Evolutionary conservation across 1,140 invertebrate species (phyloP), one percentile per base, ranked within the genome.

Genomic region (Rhopalosiphum padi): DNA sequence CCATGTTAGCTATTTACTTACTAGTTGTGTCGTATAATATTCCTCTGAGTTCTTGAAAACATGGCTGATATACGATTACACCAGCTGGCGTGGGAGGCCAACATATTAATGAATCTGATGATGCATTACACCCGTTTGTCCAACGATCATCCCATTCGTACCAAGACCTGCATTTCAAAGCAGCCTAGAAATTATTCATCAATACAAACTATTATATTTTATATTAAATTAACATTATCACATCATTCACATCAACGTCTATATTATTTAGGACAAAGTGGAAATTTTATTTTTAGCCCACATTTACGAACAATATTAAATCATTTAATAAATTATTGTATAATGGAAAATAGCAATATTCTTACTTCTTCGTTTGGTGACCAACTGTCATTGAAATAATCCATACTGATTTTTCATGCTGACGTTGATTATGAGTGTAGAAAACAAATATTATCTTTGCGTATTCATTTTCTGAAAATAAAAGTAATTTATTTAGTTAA

Each of bases 31-130:
- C 97, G 94, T 98, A 98, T 86, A 96, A 96, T 51, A 98, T 96
- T 85, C 97, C 97, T 94, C 97, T 96, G 93, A 98, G 96, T 94
- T 97, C 96, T 22, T 96, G 96, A 94, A 98, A 97, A 94, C 98
- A 98, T 5, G 97, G 96, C 93, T 97, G 95, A 0, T 96, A 94
- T 2, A 97, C 97, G 43, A 96, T 94, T 0, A 96, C 96, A 35
- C 96, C 96, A 82, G 96, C 96, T 0, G 95, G 95, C 2, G 97
- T 97, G 1, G 96, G 96, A 2, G 97, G 97, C 98, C 98, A 98
- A 95, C 98, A 98, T 2, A 97, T 95, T 6, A 98, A 95, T 8
- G 96, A 96, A 95, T 98, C 98, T 95, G 96, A 98, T 77, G 96
- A 93, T 18, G 91, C 91, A 37, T 93, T 93, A 21, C 91, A 93